Conservation (phyloP, 2,888 invertebrate species). For the Platycnemis pennipes region DNA sequence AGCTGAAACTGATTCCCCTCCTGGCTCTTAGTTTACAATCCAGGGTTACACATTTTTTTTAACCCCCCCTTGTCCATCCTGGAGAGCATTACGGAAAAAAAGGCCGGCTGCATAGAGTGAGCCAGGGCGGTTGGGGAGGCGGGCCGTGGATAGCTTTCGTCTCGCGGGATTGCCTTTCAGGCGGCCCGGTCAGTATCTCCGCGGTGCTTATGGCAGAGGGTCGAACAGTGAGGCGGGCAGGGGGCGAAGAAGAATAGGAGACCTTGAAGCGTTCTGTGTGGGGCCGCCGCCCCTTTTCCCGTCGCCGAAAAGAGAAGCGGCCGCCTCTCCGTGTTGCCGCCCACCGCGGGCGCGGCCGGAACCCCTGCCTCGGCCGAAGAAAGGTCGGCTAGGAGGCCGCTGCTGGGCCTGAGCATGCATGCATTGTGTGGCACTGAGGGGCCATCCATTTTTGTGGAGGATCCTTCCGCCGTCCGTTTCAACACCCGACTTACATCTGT, state of each 20-base stretch:
- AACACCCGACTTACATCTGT: not conserved
- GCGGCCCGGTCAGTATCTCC: constrained; percentile 54
- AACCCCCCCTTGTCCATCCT: not conserved
- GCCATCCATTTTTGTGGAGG: not conserved
- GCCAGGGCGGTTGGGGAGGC: not conserved
- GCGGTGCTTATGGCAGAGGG: constrained; percentile 34
- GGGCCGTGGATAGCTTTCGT: not conserved
- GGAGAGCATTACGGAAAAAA: not conserved
- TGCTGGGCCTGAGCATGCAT: not conserved
- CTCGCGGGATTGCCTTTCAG: not conserved
- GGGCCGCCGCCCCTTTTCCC: constrained; percentile 19
- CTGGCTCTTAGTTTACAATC: not conserved
- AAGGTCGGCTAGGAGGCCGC: not conserved
- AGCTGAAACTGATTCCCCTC: constrained; percentile 8
- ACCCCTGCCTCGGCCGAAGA: constrained; percentile 32
- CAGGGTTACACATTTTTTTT: not conserved
- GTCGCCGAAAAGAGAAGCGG: constrained; percentile 31
- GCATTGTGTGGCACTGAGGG: not conserved
- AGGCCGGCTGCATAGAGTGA: not conserved
- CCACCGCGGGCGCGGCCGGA: not conserved
- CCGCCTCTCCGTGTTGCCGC: not conserved
- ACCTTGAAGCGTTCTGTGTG: not conserved
- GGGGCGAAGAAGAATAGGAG: constrained; percentile 25
- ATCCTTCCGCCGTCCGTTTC: not conserved
- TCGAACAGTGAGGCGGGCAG: not conserved